phyloP scores from a whole-genome alignment of 2,113 vertebrate species.

The Thalassarche chlororhynchos region DNA sequence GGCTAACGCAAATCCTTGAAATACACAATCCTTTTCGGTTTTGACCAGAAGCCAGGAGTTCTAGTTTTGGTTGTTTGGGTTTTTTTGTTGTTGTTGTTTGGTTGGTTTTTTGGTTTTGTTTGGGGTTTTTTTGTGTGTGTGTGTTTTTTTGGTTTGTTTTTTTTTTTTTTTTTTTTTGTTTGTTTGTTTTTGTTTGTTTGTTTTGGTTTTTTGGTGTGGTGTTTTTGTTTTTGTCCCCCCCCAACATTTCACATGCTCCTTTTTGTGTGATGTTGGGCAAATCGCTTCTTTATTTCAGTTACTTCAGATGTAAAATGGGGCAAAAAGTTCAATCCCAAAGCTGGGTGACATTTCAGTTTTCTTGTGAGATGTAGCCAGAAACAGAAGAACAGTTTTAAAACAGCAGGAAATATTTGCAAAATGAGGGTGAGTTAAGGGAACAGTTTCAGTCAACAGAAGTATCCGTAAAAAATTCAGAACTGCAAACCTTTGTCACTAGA shows the following conservation, averaged over 20 bases:
- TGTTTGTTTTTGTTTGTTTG: too few species aligned
- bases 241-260: not conserved
- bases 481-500: not conserved
- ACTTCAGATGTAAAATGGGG: not conserved
- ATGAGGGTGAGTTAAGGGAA: not conserved
- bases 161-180: too few species aligned
- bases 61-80: not conserved
- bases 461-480: not conserved
- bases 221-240: too few species aligned
- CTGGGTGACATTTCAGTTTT: not conserved
- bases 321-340: not conserved
- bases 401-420: not conserved
- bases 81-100: too few species aligned
- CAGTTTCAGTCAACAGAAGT: not conserved
- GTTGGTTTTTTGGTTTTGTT: too few species aligned
- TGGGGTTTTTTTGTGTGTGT: too few species aligned
- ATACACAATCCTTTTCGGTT: not conserved
- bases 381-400: not conserved
- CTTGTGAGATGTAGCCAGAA: not conserved
- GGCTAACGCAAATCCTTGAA: not conserved
- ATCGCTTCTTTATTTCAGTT: not conserved
- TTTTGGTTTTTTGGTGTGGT: too few species aligned
- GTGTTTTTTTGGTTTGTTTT: too few species aligned
- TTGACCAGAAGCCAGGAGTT: not conserved
- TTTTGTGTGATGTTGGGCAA: not conserved